Percentiles rank a stretch among this genome's conserved stretches.
Conservation (phyloP, 2,113 vertebrate genomes). For the Callionymus lyra region DNA sequence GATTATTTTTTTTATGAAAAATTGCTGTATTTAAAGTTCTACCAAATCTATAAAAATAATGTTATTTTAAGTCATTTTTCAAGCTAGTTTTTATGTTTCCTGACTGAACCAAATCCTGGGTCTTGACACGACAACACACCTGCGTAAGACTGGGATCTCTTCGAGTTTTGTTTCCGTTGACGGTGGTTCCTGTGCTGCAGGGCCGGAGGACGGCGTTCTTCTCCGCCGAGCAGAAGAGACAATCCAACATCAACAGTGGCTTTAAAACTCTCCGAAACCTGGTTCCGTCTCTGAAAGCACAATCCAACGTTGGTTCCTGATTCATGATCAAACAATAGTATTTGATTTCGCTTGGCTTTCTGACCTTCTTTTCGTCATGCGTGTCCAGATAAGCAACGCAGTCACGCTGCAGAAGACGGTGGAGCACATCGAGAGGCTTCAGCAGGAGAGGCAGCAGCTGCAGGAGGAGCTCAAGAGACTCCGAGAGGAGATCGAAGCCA, state of each 20-base stretch:
- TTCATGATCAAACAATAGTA: background rate
- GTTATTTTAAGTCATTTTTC: no score
- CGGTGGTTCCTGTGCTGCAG: conserved; percentile 60
- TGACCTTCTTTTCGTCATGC: background rate
- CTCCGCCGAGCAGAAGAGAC: conserved; percentile 89
- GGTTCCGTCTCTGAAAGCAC: conserved; percentile 73
- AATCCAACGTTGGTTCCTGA: conserved; percentile 69
- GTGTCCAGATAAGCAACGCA: conserved; percentile 80
- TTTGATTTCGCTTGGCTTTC: background rate
- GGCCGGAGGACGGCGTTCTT: conserved; percentile 79
- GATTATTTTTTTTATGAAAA: no score
- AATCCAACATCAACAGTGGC: conserved; percentile 85
- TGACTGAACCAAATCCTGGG: no score
- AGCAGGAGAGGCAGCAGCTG: conserved; percentile 84
- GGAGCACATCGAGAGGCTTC: conserved; percentile 89
- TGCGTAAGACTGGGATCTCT: no score
- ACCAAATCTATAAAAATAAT: no score
- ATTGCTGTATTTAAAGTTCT: no score
- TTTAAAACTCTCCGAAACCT: conserved; percentile 80
- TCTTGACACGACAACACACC: no score
- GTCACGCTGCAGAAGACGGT: conserved; percentile 87
- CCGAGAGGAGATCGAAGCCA: conserved; percentile 85
- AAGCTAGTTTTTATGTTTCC: no score
- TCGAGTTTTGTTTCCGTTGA: no score
- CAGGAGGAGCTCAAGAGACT: conserved; percentile 83